Base-by-base conservation (phyloP, 2,888 invertebrate genomes). In the Scrobipalpa atriplicella region DNA sequence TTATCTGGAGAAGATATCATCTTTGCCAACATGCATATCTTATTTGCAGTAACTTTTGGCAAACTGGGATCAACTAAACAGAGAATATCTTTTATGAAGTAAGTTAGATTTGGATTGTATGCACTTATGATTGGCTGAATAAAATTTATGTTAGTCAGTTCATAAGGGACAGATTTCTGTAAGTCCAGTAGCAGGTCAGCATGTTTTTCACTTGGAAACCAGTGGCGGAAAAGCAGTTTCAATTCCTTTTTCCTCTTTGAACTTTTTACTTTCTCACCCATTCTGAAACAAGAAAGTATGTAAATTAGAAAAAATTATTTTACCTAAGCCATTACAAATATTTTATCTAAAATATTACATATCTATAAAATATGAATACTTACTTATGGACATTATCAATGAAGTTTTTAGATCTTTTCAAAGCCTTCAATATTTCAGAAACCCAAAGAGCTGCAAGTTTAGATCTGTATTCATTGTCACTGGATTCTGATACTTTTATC, bases 391-490 rank as follows among this genome's bases (percentile, higher is more conserved):
- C 73, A 74, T 76, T 85, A 29, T 75, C 74, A 41, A 77, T 70
- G 73, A 89, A 88, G 9, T 82, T 71, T 70, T 87, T 86, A 0
- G 88, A 83, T 78, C 89, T 93, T 60, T 84, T 75, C 36, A 89
- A 80, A 69, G 93, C 88, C 66, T 81, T 80, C 58, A 91, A 82
- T 71, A 94, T 92, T 73, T 93, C 86, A 64, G 87, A 89, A 19
- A 93, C 80, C 94, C 94, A 94, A 38, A 93, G 78, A n/a, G 94
- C 90, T 70, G 93, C 92, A 19, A 93, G 78, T 9, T 81, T 75
- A 52, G 86, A 79, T 77, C 79, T 92, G 18, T 81, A 74, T 36
- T 76, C 76, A 64, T 78, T 78, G 61, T 83, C 76, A 66, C 78
- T 78, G 66, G 78, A 76, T 70, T 91, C 81, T 21, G 92, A 85